Conservation (phyloP, 2,888 invertebrate species). For the Halocaridina rubra region DNA sequence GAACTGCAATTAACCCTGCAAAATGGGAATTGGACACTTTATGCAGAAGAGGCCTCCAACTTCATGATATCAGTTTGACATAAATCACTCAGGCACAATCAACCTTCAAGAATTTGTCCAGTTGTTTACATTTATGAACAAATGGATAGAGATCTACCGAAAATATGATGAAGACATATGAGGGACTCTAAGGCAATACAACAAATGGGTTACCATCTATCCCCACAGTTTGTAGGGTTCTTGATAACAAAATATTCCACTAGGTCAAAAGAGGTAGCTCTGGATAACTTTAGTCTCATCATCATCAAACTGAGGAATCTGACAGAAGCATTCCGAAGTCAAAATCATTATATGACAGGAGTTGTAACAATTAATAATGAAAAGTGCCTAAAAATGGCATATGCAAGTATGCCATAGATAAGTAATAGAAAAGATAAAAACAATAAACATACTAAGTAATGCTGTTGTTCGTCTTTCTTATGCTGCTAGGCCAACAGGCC, state of each 20-base stretch:
- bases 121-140: conserved; percentile 86
- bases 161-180: conserved; percentile 87
- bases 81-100: conserved; percentile 83
- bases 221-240: conserved; percentile 81
- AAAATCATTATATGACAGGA: conserved; percentile 84
- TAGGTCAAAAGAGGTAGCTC: conserved; percentile 70
- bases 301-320: conserved; percentile 90
- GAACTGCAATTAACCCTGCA: conserved; percentile 85
- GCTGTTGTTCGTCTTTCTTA: no score
- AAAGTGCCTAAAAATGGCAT: conserved; percentile 87
- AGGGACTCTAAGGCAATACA: conserved; percentile 86
- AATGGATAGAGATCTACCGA: conserved; percentile 83
- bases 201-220: conserved; percentile 90
- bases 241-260: conserved; percentile 79
- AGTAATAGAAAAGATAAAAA: no score
- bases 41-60: conserved; percentile 84
- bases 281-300: conserved; percentile 88
- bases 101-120: conserved; percentile 86
- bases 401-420: no score
- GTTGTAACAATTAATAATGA: conserved; percentile 88
- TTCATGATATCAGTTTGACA: conserved; percentile 94
- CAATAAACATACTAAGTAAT: no score
- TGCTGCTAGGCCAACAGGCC: no score
- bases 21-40: conserved; percentile 86
- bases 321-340: conserved; percentile 82